Evolutionary conservation across 1,140 invertebrate species (phyloP), one percentile per base, ranked within the genome.

Genomic region (Zophobas morio): DNA sequence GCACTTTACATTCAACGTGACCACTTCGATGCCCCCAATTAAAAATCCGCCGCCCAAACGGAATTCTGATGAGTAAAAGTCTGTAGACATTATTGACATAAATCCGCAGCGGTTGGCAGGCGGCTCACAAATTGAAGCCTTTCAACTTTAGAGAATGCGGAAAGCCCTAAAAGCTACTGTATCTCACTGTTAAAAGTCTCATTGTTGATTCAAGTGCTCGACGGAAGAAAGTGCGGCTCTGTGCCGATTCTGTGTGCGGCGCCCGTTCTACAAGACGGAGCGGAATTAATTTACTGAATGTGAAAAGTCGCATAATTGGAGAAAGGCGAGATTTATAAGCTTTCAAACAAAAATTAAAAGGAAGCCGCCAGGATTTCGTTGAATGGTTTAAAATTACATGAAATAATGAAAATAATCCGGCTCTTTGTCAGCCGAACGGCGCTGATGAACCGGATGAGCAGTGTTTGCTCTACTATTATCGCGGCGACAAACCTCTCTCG

Each of bases 231-330:
- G 49, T 66, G 60, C 39, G 60, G 60, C 37, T 46, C 37, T 66
- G 53, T 34, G 32, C 54, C 33, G 60, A 66, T 66, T 66, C 20
- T 42, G 60, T 66, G 60, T 42, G 60, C 60, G 60, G 40, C 60
- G 35, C 56, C 56, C 34, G 56, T 39, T 60, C 37, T 66, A 66
- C 60, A 66, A 73, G 54, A 40, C 71, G 49, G 33, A 49, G 71
- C 71, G 71, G 71, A 73, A 73, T 73, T 73, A 56, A 73, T 73
- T 73, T 56, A 56, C 8, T 73, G 71, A 73, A 73, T 73, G 71
- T 73, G 71, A 73, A 73, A 73, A 73, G 71, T 73, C 71, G 49
- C 71, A 73, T 73, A 73, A 73, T 73, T 73, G 71, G 54, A 73
- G 49, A 42, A 73, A 73, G 71, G 71, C 71, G 71, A 73, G 54